These are phyloP conservation scores for Caiman crocodilus DNA, from an alignment of 2,797 vertebrate species.

Conservation along the genomic window DNA sequence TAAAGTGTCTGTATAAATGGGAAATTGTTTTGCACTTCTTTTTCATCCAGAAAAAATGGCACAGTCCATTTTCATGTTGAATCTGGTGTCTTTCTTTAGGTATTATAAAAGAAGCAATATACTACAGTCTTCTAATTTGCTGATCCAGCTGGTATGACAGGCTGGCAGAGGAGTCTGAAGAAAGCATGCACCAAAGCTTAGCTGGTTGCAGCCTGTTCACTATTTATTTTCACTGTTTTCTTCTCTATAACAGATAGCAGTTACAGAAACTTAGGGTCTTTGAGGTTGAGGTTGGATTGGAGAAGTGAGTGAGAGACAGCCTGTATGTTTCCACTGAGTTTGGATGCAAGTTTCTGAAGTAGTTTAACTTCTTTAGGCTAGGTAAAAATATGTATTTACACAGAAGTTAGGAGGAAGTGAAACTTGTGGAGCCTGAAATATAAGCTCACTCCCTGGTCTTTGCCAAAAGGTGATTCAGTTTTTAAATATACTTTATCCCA, in stretches of 20 bases:
- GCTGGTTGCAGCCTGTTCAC: neutral
- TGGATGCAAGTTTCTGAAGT: neutral
- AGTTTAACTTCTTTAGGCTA: neutral
- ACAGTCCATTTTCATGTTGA: neutral
- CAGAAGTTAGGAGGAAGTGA: neutral
- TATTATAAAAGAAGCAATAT: neutral
- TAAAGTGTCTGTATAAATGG: neutral
- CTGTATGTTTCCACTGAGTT: neutral
- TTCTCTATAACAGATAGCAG: neutral
- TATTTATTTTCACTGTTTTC: neutral
- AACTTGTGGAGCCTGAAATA: neutral
- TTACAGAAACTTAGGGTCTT: fast-evolving
- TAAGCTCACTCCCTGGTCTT: neutral
- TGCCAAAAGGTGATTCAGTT: neutral
- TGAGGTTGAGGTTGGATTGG: neutral
- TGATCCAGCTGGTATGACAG: neutral
- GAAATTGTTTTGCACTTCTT: neutral
- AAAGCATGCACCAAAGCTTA: fast-evolving
- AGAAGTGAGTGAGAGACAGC: no score
- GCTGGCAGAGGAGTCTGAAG: neutral
- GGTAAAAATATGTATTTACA: neutral
- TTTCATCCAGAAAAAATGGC: neutral
- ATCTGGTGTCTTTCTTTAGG: neutral
- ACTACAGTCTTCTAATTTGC: neutral
- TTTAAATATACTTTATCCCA: neutral